Conservation (phyloP, 2,113 vertebrate genomes). For the Ameiurus melas region DNA sequence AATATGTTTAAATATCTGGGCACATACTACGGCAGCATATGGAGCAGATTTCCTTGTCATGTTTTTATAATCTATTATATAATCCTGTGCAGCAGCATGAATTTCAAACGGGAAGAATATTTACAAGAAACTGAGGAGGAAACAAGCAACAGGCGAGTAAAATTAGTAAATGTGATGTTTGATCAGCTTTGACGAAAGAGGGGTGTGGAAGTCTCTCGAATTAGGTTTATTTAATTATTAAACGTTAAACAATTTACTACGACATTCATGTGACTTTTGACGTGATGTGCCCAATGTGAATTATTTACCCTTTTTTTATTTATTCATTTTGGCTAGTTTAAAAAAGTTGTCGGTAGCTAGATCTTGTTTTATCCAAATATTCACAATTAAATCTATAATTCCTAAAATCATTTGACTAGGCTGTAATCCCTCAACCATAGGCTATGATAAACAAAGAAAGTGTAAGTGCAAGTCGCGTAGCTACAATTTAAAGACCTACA, state of each 20-base stretch:
- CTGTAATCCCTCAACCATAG: background rate
- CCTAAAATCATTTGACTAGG: too few species aligned
- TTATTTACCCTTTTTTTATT: background rate
- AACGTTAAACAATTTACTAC: background rate
- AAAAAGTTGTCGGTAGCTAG: background rate
- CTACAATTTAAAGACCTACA: background rate
- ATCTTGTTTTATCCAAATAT: background rate
- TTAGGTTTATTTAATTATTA: too few species aligned
- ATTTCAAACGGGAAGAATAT: background rate
- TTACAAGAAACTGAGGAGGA: background rate
- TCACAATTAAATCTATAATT: background rate
- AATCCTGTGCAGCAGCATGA: background rate
- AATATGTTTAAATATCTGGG: too few species aligned
- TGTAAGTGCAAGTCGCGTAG: background rate
- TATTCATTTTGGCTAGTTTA: background rate
- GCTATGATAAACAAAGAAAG: background rate
- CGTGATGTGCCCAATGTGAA: too few species aligned
- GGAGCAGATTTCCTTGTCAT: background rate
- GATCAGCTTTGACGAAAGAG: too few species aligned
- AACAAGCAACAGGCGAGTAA: background rate
- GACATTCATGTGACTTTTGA: too few species aligned
- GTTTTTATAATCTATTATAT: background rate
- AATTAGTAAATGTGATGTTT: too few species aligned
- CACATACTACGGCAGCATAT: background rate
- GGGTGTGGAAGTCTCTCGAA: too few species aligned